Evolutionary conservation across 2,113 vertebrate species (phyloP).

Genomic region (rabbit (Oryctolagus cuniculus)): DNA sequence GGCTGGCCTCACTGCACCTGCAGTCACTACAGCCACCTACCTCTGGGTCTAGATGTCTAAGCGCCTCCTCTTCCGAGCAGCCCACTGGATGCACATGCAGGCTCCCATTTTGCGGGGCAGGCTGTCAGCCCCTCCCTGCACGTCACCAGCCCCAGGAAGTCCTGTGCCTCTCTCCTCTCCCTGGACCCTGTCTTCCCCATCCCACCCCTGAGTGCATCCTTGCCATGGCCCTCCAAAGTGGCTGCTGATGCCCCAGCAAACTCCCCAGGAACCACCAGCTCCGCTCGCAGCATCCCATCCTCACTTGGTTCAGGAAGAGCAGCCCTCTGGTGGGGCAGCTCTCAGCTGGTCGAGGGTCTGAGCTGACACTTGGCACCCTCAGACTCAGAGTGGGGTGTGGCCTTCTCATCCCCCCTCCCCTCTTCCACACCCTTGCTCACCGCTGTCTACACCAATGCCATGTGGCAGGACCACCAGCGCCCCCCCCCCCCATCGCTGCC

Average conservation of each 20-base stretch:
- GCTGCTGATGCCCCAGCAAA: neutral
- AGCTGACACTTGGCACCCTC: neutral
- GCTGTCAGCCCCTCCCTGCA: accelerated
- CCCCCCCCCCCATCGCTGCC: too few relatives aligned
- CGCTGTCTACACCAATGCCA: too few relatives aligned
- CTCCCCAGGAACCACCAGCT: neutral
- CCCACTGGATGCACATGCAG: neutral
- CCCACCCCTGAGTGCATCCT: neutral
- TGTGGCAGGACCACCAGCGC: accelerated
- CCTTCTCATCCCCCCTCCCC: too few relatives aligned
- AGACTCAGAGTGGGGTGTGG: neutral
- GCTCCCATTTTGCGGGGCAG: neutral
- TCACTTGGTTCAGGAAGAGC: neutral
- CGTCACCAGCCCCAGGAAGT: too few relatives aligned
- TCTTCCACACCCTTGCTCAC: neutral
- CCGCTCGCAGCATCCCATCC: neutral
- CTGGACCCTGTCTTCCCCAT: neutral
- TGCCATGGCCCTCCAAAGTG: neutral
- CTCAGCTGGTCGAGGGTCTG: neutral
- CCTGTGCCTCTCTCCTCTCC: neutral
- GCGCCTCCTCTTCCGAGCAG: neutral
- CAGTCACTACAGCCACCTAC: neutral
- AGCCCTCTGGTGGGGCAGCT: neutral
- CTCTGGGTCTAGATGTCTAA: neutral
- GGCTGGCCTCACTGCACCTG: neutral